Conservation (phyloP, 1,140 invertebrate genomes). For the Zaprionus nigranus region DNA sequence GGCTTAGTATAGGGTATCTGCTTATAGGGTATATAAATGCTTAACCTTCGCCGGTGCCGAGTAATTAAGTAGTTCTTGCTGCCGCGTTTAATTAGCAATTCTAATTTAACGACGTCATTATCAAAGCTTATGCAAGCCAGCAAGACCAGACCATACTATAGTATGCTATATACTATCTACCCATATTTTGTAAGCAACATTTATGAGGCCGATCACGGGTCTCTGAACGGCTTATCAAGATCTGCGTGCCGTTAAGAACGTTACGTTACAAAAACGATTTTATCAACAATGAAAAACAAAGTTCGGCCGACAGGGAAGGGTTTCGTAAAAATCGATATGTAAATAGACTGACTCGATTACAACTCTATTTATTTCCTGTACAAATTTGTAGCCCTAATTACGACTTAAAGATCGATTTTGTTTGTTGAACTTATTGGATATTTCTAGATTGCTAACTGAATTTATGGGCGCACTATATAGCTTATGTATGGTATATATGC, state of each 20-base stretch:
- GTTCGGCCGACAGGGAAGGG: background rate
- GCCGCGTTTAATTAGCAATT: constrained; percentile 44
- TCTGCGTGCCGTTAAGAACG: constrained; percentile 37
- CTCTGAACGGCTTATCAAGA: constrained; percentile 25
- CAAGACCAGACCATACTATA: constrained; percentile 6
- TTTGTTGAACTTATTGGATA: constrained; percentile 4
- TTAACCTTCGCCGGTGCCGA: constrained; percentile 10
- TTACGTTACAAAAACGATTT: constrained; percentile 2
- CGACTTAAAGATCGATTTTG: background rate
- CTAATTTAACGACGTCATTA: constrained; percentile 46
- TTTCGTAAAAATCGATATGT: background rate
- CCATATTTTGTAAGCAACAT: constrained; percentile 27
- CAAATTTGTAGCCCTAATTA: background rate
- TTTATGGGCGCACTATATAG: too few species aligned
- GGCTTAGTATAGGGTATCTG: constrained; percentile 4
- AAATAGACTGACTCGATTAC: background rate
- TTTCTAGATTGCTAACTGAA: constrained; percentile 6
- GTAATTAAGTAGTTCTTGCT: constrained; percentile 24
- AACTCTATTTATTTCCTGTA: constrained; percentile 7
- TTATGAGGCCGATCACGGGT: constrained; percentile 32
- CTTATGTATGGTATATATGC: constrained; percentile 1
- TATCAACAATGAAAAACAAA: background rate
- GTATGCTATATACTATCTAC: constrained; percentile 14
- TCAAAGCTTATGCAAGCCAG: constrained; percentile 30
- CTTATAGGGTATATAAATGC: constrained; percentile 4